phyloP scores from a whole-genome alignment of 2,113 vertebrate genomes.

The Rhea pennata region DNA sequence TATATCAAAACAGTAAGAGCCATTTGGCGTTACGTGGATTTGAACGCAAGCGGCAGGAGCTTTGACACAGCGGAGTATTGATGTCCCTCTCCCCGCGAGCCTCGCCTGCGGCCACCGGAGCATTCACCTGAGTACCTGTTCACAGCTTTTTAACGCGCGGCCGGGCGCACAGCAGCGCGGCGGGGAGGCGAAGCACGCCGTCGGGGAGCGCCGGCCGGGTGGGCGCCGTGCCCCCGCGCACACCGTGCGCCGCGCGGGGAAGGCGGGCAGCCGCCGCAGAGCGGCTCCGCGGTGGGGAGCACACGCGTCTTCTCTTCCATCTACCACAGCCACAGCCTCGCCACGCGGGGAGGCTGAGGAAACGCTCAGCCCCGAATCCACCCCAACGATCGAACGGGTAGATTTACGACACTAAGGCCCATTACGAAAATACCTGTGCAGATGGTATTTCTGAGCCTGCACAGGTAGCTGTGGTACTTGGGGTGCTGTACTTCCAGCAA shows the following conservation, averaged over 20 bases:
- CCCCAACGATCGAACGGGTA: neutral
- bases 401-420: neutral
- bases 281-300: rapidly evolving
- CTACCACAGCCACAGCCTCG: rapidly evolving
- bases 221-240: no score
- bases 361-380: neutral
- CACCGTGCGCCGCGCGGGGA: neutral
- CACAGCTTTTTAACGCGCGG: neutral
- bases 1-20: neutral
- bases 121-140: neutral
- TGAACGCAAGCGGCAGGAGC: neutral
- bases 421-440: rapidly evolving
- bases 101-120: neutral
- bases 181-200: neutral
- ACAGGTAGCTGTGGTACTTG: neutral
- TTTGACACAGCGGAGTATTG: neutral
- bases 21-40: neutral
- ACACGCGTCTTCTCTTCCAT: rapidly evolving
- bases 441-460: neutral
- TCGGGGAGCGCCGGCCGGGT: neutral
- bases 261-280: no score
- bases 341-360: no score
- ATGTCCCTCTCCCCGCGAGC: neutral
- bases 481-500: neutral
- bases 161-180: rapidly evolving